Evolutionary conservation across 2,888 invertebrate species (phyloP).

Genomic region (Plagiodera versicolora): DNA sequence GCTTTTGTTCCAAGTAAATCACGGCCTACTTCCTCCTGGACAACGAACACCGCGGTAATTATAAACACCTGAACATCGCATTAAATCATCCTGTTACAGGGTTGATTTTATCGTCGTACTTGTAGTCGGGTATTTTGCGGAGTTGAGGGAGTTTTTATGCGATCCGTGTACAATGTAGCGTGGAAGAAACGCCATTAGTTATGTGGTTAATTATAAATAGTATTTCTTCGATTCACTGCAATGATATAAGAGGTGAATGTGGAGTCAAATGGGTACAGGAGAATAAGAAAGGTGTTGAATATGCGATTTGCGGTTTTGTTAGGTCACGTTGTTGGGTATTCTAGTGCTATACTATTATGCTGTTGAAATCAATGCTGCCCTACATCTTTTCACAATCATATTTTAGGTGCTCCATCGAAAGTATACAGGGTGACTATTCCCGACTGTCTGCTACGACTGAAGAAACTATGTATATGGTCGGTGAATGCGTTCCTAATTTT

Average conservation of each 20-base stretch:
- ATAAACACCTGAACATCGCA: constrained; percentile 35
- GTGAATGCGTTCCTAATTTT: too few relatives aligned
- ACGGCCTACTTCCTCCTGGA: constrained; percentile 36
- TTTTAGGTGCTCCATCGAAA: too few relatives aligned
- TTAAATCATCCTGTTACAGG: constrained; percentile 35
- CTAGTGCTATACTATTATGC: neutral
- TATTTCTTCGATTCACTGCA: constrained; percentile 10
- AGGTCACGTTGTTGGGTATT: neutral
- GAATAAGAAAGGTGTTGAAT: neutral
- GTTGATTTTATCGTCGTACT: constrained; percentile 37
- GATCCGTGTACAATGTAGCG: constrained; percentile 17
- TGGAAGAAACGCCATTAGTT: constrained; percentile 19
- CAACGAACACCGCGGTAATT: constrained; percentile 38
- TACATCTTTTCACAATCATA: too few relatives aligned
- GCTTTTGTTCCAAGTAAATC: constrained; percentile 35
- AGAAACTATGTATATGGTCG: too few relatives aligned
- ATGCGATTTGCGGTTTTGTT: neutral
- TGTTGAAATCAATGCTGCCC: too few relatives aligned
- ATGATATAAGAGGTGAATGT: constrained; percentile 13
- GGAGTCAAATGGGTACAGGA: neutral
- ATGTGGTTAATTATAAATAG: constrained; percentile 13
- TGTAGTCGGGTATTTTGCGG: constrained; percentile 17
- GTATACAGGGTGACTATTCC: too few relatives aligned
- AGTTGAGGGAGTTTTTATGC: constrained; percentile 28
- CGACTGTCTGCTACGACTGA: too few relatives aligned